Percentiles rank a stretch among this genome's conserved stretches.
Evolutionary conservation across 2,113 vertebrate genomes (phyloP).

Genomic region (Progne subis): DNA sequence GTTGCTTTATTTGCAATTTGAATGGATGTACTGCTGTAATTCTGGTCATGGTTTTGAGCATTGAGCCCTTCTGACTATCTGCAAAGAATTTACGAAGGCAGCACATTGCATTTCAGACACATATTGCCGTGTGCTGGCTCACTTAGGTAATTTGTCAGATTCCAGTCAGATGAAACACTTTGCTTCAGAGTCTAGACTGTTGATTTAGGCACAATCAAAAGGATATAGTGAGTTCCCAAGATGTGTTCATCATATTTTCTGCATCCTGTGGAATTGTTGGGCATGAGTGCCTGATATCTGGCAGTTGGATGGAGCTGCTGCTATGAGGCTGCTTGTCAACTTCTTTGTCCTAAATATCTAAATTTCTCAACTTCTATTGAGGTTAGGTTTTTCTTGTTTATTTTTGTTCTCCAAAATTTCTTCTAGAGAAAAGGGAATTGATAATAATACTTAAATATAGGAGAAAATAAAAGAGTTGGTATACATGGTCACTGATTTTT

Average conservation of each 20-base stretch:
- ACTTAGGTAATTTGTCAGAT: neutral
- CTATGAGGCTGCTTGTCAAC: neutral
- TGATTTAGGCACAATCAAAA: neutral
- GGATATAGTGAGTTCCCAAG: neutral
- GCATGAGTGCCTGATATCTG: neutral
- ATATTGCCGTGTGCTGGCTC: neutral
- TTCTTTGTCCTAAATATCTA: neutral
- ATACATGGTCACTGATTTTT: neutral
- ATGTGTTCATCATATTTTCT: neutral
- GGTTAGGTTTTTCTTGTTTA: neutral
- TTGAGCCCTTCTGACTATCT: neutral
- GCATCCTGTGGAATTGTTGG: accelerated
- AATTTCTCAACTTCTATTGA: neutral
- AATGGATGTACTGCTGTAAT: neutral
- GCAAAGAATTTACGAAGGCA: neutral
- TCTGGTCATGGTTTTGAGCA: neutral
- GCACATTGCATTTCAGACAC: neutral
- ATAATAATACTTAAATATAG: neutral
- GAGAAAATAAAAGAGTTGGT: neutral
- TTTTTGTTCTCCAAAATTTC: neutral
- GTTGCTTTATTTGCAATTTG: neutral
- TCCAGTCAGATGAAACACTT: neutral
- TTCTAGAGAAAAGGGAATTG: neutral
- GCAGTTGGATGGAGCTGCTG: neutral
- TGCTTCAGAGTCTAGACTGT: neutral